Percentiles rank a stretch among this genome's conserved stretches.
Evolutionary conservation across 2,888 invertebrate genomes (phyloP).

Genomic region (Caenorhabditis macrosperma): DNA sequence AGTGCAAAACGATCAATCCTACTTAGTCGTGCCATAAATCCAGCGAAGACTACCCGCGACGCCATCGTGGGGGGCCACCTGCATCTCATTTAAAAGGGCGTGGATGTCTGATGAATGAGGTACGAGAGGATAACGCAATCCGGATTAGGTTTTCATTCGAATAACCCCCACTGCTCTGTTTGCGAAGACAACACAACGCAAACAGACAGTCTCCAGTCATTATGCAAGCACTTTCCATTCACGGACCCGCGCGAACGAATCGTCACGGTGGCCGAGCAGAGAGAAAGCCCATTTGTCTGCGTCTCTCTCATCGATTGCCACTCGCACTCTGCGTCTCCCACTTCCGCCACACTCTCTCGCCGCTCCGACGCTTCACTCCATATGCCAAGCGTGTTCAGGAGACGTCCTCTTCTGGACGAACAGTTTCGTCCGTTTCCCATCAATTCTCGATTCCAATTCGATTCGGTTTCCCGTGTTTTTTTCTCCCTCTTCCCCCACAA

Average conservation of each 20-base stretch:
- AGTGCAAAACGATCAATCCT: constrained; percentile 31
- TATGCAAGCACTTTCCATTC: constrained; percentile 34
- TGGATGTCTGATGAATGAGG: constrained; percentile 31
- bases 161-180: constrained; percentile 18
- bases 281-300: constrained; percentile 15
- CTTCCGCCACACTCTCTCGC: constrained; percentile 1
- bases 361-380: constrained; percentile 35
- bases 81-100: constrained; percentile 21
- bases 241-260: constrained; percentile 11
- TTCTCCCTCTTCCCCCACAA: not conserved
- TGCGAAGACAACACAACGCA: constrained; percentile 29
- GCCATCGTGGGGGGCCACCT: constrained; percentile 20
- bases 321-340: constrained; percentile 16
- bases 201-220: constrained; percentile 38
- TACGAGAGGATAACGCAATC: constrained; percentile 19
- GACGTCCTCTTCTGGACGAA: constrained; percentile 3
- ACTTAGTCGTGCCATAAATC: constrained; percentile 34
- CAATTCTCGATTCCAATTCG: not conserved
- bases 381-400: constrained; percentile 38
- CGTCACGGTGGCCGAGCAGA: constrained; percentile 4
- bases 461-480: not conserved
- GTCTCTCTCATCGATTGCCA: constrained; percentile 48
- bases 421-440: constrained; percentile 8
- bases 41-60: constrained; percentile 1
- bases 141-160: constrained; percentile 28